Percentiles rank a stretch among this genome's conserved stretches.
phyloP scores from a whole-genome alignment of 2,797 vertebrate genomes.

The Myotis findleyi region DNA sequence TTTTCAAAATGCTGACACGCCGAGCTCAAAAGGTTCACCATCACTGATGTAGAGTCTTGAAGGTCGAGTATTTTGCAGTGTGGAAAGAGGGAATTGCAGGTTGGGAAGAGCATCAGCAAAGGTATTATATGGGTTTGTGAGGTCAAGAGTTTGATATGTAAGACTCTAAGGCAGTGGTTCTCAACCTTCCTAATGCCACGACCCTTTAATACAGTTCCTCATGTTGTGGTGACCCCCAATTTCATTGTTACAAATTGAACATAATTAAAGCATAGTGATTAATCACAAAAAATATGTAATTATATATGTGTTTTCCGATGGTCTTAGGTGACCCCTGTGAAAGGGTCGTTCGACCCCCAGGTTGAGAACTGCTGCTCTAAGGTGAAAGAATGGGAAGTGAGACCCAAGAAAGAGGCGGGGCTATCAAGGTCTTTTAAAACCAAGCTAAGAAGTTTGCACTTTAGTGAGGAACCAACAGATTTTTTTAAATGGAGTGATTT shows the following conservation, averaged over 20 bases:
- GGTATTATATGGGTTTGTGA: background rate
- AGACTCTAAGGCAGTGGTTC: background rate
- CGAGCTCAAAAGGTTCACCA: no score
- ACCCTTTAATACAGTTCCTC: no score
- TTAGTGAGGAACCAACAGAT: background rate
- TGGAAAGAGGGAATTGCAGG: background rate
- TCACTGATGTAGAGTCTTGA: background rate
- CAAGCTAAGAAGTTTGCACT: conserved; percentile 14
- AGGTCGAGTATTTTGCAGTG: background rate
- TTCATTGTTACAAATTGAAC: no score
- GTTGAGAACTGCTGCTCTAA: background rate
- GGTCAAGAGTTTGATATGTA: background rate
- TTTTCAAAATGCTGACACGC: no score
- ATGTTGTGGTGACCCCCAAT: no score
- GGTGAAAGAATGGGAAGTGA: background rate
- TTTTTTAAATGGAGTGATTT: conserved; percentile 47
- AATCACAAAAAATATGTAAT: no score
- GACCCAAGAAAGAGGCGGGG: background rate
- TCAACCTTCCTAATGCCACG: no score
- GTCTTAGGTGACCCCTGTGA: no score
- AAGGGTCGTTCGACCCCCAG: no score
- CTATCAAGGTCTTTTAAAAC: background rate
- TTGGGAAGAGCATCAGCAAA: conserved; percentile 5
- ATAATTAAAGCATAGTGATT: no score
- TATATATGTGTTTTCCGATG: no score